Percentiles rank a stretch among this genome's conserved stretches.
Evolutionary conservation across 1,140 invertebrate genomes (phyloP).

Genomic region (Asobara japonica): DNA sequence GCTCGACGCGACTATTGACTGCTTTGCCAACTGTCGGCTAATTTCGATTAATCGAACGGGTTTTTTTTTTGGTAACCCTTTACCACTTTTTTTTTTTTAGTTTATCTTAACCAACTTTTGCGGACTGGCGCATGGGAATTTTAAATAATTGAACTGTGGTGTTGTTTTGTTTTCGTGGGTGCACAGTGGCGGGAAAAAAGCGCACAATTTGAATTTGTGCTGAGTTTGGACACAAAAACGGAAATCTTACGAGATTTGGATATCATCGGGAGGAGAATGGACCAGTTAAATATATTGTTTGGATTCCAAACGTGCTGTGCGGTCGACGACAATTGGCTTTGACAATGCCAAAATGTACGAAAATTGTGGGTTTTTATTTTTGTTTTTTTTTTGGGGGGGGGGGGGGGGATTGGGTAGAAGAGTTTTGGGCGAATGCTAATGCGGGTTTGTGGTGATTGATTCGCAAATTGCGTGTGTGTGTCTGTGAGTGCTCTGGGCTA

Average conservation of each 20-base stretch:
- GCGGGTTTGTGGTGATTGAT: too few relatives aligned
- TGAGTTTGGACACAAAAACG: too few relatives aligned
- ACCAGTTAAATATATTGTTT: not conserved
- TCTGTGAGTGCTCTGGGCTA: too few relatives aligned
- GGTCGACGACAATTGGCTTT: conserved; percentile 16
- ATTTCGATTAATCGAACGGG: not conserved
- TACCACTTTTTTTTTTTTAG: not conserved
- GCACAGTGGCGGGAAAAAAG: too few relatives aligned
- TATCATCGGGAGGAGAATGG: not conserved
- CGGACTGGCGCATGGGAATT: too few relatives aligned
- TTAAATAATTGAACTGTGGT: too few relatives aligned
- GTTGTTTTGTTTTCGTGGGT: too few relatives aligned
- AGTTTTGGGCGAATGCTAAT: too few relatives aligned
- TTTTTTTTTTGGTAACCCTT: not conserved
- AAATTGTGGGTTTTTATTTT: not conserved
- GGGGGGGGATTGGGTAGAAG: not conserved
- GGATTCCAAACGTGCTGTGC: not conserved
- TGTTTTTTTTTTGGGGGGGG: not conserved
- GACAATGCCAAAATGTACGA: conserved; percentile 8
- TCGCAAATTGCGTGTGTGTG: too few relatives aligned
- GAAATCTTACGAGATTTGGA: too few relatives aligned
- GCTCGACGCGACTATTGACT: not conserved
- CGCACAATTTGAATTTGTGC: too few relatives aligned
- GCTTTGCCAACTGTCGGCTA: conserved; percentile 21
- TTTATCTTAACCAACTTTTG: not conserved